Evolutionary conservation across 2,888 invertebrate species (phyloP).

Genomic region (Athripsodes cinereus): DNA sequence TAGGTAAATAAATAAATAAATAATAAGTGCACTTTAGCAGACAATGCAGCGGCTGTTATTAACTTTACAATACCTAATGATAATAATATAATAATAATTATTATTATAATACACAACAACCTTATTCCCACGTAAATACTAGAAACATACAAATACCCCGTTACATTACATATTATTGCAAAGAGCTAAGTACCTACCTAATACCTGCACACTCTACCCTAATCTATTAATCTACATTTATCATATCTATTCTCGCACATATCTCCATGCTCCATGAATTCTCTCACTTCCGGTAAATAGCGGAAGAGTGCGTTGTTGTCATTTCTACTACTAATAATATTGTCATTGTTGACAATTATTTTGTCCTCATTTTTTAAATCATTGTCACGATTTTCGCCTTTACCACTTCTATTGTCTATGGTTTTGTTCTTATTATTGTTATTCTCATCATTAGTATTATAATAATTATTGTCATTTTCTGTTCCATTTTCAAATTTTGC

Average conservation of each 20-base stretch:
- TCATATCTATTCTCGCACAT: slow-evolving; percentile 57
- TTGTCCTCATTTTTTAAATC: slow-evolving; percentile 1
- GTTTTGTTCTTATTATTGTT: background rate
- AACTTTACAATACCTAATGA: too few relatives aligned
- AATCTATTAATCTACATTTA: slow-evolving; percentile 34
- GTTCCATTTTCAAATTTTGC: slow-evolving; percentile 21
- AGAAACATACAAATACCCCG: background rate
- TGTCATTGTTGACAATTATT: background rate
- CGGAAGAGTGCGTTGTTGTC: slow-evolving; percentile 47
- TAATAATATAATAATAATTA: too few relatives aligned
- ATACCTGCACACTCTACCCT: slow-evolving; percentile 19
- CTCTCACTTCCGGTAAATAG: slow-evolving; percentile 55
- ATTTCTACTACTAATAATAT: background rate
- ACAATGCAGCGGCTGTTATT: too few relatives aligned
- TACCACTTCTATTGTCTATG: background rate
- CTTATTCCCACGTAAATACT: slow-evolving; percentile 10
- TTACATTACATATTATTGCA: background rate
- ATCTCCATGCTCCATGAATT: slow-evolving; percentile 54
- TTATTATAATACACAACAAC: background rate
- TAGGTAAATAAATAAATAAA: too few relatives aligned
- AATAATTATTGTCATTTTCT: background rate
- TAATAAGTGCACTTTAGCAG: too few relatives aligned
- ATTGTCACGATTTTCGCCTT: background rate
- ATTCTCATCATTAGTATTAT: background rate
- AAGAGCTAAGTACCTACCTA: background rate